Base-by-base conservation (phyloP, 2,113 vertebrate species). In the Antigone vipio region DNA sequence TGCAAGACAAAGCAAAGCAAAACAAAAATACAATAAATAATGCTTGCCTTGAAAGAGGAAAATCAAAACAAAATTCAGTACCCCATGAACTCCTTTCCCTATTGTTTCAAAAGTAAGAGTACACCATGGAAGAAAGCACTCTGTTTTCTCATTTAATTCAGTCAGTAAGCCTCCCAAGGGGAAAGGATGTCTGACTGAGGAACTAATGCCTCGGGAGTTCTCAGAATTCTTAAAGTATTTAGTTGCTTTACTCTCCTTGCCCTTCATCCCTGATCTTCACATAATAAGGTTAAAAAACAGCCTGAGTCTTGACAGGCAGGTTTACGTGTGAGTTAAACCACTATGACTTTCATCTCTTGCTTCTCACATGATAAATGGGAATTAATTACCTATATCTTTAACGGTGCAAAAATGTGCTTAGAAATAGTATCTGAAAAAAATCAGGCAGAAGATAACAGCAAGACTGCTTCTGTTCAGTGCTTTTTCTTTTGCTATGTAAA, bases 331-430 rank as follows among this genome's bases (percentile, higher is more conserved):
- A 83, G 34, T 32, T 92, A 83, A 97, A 74, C 53, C 9, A 55
- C 66, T 94, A n/a, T 17, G 66, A 30, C 40, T 87, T 92, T 85
- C 12, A 52, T 76, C 89, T 93, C 92, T 95, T 58, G 76, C 85
- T 56, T 87, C 91, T 92, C 67, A 95, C 38, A 55, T 40, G 77
- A 58, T 34, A 84, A 96, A 96, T 30, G 76, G 42, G 27, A 44
- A 97, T 95, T 96, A 94, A 96, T 95, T 92, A 90, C 67, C 85
- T 93, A 11, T 58, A 73, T 83, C 63, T 96, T 90, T 77, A 80
- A 68, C 34, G n/a, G 45, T 83, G 88, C 42, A 80, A 94, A 80
- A 63, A 42, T 49, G 68, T 49, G 53, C 80, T 84, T 93, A 78
- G 53, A 67, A 96, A 94, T 34, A 88, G 77, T 71, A 95, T 81